A percentile compares a stretch with the other conserved stretches of the same genome.
Conservation (phyloP, 2,797 vertebrate genomes). For the Aphelocoma californica region DNA sequence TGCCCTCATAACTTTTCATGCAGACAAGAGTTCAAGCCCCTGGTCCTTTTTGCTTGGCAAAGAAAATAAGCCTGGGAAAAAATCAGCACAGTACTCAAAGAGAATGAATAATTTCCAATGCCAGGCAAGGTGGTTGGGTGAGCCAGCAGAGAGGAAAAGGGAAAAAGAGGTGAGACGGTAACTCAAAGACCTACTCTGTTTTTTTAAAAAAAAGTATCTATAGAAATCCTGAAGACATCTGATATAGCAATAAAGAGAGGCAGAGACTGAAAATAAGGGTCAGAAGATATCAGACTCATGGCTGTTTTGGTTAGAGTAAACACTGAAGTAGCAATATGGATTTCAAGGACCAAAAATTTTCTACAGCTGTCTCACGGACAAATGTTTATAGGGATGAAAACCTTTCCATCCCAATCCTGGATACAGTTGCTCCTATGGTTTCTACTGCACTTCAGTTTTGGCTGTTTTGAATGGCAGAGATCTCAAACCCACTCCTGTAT, state of each 20-base stretch:
- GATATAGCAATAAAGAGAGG: not conserved
- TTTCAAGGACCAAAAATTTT: not conserved
- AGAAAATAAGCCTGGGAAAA: not conserved
- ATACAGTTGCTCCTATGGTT: not conserved
- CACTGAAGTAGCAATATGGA: not conserved
- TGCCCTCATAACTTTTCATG: not conserved
- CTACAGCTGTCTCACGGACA: not conserved
- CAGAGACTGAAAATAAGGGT: not conserved
- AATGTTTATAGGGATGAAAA: not conserved
- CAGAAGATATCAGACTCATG: not conserved
- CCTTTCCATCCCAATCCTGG: not conserved
- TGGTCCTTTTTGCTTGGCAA: not conserved
- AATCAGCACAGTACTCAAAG: not conserved
- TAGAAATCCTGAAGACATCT: not conserved
- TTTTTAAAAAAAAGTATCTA: not conserved
- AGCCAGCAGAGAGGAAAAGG: not conserved
- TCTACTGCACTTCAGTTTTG: not conserved
- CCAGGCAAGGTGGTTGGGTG: not conserved
- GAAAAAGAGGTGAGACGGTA: not conserved
- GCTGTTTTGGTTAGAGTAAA: not conserved
- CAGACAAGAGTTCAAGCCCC: not conserved
- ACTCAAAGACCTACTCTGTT: not conserved
- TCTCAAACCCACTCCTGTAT: not conserved
- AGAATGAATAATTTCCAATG: not conserved
- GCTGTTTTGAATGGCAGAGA: not conserved